Conservation (phyloP, 2,113 vertebrate genomes). For the Gopherus evgoodei region DNA sequence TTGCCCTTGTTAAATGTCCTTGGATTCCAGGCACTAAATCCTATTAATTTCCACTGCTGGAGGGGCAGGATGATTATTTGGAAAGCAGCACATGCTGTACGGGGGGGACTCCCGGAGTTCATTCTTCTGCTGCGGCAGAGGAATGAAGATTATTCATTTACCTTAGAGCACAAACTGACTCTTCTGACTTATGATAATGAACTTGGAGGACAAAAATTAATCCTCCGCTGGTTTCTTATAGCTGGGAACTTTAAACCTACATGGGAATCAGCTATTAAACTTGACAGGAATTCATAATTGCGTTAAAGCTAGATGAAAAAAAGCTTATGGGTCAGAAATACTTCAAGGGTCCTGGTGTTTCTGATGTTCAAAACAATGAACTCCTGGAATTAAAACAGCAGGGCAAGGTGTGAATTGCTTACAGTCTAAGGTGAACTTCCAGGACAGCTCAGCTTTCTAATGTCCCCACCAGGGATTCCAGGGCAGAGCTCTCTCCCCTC, state of each 20-base stretch:
- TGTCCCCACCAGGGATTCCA: not conserved
- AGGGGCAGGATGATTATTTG: not conserved
- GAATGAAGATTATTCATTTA: not conserved
- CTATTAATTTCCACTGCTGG: not conserved
- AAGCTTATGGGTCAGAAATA: not conserved
- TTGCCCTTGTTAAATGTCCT: not conserved
- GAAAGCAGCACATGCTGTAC: not conserved
- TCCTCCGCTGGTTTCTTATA: not conserved
- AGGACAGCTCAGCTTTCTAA: not conserved
- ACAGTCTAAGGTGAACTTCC: not conserved
- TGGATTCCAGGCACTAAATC: not conserved
- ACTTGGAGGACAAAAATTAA: not conserved
- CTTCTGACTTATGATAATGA: not conserved
- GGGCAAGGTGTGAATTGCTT: not conserved
- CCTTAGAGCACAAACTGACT: not conserved
- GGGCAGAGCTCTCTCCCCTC: not conserved
- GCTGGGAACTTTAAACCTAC: not conserved
- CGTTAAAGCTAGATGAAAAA: not conserved
- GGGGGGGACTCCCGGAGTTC: not conserved
- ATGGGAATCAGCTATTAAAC: not conserved
- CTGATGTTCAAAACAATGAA: not conserved
- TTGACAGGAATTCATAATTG: not conserved
- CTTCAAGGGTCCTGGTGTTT: not conserved
- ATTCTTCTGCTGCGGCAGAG: not conserved
- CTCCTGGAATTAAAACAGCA: not conserved